Evolutionary conservation across 2,888 invertebrate species (phyloP), one percentile per base, ranked within the genome.

Genomic region (Apodemia hepburni): DNA sequence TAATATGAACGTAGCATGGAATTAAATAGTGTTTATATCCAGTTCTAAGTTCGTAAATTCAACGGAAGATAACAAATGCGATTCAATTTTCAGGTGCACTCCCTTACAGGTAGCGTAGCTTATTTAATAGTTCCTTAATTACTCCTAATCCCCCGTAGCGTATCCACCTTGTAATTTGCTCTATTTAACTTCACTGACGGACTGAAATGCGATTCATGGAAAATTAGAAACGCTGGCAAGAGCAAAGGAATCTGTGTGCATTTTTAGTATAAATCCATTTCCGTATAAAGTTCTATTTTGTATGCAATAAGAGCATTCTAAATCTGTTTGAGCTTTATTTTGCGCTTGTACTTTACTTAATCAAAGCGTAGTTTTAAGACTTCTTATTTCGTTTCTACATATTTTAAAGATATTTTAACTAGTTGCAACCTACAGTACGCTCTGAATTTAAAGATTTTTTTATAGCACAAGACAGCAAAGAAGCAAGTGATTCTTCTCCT

Each of bases 61-160:
- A 42, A 45, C 60, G 35, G 58, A 42, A 58, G 75, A 77, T 75
- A 75, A 75, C 75, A 70, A 70, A 67, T 74, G 74, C 74, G 76
- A 76, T 76, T 76, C n/a, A 51, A 60, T 66, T 66, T 66, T 59
- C 54, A 17, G 17, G 12, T 49, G 33, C 60, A 64, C 60, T 60
- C 61, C 58, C 61, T 59, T 61, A 61, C 42, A 42, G 60, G 47
- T 45, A 42, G 61, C 62, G 62, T 58, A 65, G 66, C 65, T 71
- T 75, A 81, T 80, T 81, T 78, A 80, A 84, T 81, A 82, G 84
- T 82, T 80, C 76, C 81, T 79, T 84, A 84, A 84, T 84, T 80
- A 79, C 80, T 74, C 73, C 77, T 83, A 82, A 83, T 84, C 81
- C 76, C 71, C 74, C 68, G 72, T 73, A 71, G 73, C 68, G 73